Evolutionary conservation across 2,113 vertebrate species (phyloP).

Genomic region (Zapus hudsonius): DNA sequence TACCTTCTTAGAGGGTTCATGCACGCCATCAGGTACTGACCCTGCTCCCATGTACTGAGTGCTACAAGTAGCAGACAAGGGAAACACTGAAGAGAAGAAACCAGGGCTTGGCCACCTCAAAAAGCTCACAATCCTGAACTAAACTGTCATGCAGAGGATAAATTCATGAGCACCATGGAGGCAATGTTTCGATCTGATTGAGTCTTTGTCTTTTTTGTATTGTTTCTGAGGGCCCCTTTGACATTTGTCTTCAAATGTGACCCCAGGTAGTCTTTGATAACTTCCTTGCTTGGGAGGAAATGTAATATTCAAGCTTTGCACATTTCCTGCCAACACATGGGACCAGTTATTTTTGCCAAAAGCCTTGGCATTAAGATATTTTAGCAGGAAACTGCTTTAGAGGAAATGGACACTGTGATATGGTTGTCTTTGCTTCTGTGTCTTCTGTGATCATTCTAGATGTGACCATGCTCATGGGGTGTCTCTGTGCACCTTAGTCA

Average conservation of each 20-base stretch:
- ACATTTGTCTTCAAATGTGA: no score
- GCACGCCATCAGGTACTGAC: not conserved
- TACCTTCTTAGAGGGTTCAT: not conserved
- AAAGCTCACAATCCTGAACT: not conserved
- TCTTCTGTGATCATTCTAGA: not conserved
- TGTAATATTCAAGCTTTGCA: not conserved
- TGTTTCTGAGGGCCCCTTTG: no score
- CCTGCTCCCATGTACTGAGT: not conserved
- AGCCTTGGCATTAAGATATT: not conserved
- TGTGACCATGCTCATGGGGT: not conserved
- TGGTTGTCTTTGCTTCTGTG: not conserved
- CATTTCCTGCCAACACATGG: not conserved
- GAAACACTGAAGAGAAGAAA: not conserved
- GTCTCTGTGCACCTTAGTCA: not conserved
- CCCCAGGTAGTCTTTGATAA: not conserved
- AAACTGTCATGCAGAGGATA: not conserved
- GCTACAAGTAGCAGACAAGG: not conserved
- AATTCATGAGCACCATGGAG: accelerated
- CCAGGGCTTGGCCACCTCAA: not conserved
- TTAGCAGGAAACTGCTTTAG: no score
- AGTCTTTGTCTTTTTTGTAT: not conserved
- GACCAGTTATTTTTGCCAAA: not conserved
- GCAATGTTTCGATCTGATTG: not conserved
- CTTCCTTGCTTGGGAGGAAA: not conserved
- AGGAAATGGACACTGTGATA: not conserved